A percentile compares a stretch with the other conserved stretches of the same genome.
These are phyloP conservation scores for Sylvicapra grimmia DNA, from an alignment of 2,113 vertebrate species.

Conservation along the genomic window DNA sequence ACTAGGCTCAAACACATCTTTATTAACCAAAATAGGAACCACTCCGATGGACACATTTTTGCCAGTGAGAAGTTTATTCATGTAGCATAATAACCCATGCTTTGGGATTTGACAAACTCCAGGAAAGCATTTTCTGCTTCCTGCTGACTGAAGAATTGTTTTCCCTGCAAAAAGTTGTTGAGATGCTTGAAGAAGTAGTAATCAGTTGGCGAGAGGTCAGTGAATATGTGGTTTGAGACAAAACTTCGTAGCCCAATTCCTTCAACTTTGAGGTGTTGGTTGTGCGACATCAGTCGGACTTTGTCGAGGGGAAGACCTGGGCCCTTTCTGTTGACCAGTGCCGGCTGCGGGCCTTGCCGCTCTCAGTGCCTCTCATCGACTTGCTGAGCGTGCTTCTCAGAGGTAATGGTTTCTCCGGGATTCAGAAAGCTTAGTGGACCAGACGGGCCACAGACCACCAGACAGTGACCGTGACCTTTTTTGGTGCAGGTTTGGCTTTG, in stretches of 20 bases:
- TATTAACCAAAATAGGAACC: background rate
- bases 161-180: background rate
- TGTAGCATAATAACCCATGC: background rate
- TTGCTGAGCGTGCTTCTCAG: background rate
- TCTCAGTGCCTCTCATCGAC: accelerated
- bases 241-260: background rate
- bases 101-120: background rate
- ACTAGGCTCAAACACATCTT: background rate
- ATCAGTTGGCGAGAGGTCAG: background rate
- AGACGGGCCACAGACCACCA: background rate
- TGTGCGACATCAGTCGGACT: background rate
- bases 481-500: background rate
- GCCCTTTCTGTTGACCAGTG: background rate
- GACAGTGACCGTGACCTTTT: background rate
- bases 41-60: background rate
- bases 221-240: background rate
- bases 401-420: background rate
- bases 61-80: background rate
- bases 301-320: background rate
- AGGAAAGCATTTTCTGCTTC: background rate
- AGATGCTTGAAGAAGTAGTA: background rate
- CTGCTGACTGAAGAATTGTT: background rate
- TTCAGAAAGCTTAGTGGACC: background rate
- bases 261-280: background rate
- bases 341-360: background rate